These are phyloP conservation scores for Craniophora ligustri DNA, from an alignment of 2,888 invertebrate genomes.

Conservation along the genomic window DNA sequence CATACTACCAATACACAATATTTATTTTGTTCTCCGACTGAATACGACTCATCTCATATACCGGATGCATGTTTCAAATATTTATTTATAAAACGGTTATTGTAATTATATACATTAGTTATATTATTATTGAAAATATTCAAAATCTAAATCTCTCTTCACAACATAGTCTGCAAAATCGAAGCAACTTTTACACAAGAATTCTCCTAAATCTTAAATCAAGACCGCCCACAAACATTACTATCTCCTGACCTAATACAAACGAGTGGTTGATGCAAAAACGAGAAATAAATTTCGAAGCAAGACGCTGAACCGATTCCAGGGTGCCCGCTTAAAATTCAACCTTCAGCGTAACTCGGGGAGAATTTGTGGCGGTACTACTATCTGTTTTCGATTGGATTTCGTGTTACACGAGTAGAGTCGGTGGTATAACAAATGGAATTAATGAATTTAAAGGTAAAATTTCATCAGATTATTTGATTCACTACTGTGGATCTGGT, in stretches of 20 bases:
- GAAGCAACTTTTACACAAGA: no score
- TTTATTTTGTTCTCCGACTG: no score
- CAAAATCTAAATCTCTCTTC: no score
- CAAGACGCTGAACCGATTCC: slow-evolving; percentile 69
- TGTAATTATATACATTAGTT: no score
- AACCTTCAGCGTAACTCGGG: slow-evolving; percentile 65
- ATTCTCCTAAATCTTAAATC: not conserved
- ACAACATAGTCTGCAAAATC: not conserved
- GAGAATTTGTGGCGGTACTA: slow-evolving; percentile 54
- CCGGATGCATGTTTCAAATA: no score
- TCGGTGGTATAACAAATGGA: slow-evolving; percentile 14
- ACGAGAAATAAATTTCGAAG: slow-evolving; percentile 78
- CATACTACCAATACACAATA: no score
- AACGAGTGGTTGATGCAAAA: slow-evolving; percentile 73
- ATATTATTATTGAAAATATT: no score
- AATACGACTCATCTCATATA: no score
- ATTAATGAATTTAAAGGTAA: not conserved
- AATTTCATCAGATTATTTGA: no score
- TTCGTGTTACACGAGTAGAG: not conserved
- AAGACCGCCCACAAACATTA: slow-evolving; percentile 4
- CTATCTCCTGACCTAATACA: slow-evolving; percentile 48
- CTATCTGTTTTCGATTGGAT: slow-evolving; percentile 43
- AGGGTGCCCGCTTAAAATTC: slow-evolving; percentile 74
- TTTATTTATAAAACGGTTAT: no score
- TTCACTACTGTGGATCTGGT: no score